phyloP scores from a whole-genome alignment of 2,888 invertebrate species.

The Drosophila melanosoma region DNA sequence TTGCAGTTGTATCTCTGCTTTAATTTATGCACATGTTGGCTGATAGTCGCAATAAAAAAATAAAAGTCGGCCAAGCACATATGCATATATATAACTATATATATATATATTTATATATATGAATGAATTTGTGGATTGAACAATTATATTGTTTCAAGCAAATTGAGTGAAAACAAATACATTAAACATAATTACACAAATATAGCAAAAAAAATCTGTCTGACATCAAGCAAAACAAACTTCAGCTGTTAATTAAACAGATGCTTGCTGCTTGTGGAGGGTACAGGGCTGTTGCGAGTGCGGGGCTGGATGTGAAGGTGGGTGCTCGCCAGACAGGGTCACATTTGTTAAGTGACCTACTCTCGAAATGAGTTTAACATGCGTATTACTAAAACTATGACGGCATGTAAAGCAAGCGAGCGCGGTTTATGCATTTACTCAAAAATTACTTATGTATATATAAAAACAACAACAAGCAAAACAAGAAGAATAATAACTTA shows the following conservation, averaged over 20 bases:
- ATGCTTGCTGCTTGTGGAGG: constrained; percentile 12
- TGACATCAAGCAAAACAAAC: constrained; percentile 46
- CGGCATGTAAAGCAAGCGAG: background rate
- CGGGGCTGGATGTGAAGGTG: background rate
- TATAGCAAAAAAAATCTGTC: constrained; percentile 41
- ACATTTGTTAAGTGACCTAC: constrained; percentile 14
- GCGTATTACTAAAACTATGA: constrained; percentile 31
- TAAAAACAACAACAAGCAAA: background rate
- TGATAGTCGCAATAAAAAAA: constrained; percentile 21
- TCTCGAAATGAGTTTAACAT: constrained; percentile 15
- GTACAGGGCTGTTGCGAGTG: background rate
- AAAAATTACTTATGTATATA: constrained; percentile 1
- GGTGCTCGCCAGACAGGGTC: constrained; percentile 22
- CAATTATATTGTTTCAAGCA: constrained; percentile 60
- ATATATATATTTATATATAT: constrained; percentile 4
- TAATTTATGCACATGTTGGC: constrained; percentile 18
- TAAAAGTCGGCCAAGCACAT: constrained; percentile 69
- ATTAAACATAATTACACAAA: constrained; percentile 62
- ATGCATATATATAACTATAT: constrained; percentile 45
- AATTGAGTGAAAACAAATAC: constrained; percentile 70
- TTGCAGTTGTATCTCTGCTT: constrained; percentile 7
- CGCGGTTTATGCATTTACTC: background rate
- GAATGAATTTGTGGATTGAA: constrained; percentile 47
- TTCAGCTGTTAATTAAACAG: constrained; percentile 43
- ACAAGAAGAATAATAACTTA: constrained; percentile 82